Conservation (phyloP, 1,140 invertebrate species). For the Oreohelix idahoensis region DNA sequence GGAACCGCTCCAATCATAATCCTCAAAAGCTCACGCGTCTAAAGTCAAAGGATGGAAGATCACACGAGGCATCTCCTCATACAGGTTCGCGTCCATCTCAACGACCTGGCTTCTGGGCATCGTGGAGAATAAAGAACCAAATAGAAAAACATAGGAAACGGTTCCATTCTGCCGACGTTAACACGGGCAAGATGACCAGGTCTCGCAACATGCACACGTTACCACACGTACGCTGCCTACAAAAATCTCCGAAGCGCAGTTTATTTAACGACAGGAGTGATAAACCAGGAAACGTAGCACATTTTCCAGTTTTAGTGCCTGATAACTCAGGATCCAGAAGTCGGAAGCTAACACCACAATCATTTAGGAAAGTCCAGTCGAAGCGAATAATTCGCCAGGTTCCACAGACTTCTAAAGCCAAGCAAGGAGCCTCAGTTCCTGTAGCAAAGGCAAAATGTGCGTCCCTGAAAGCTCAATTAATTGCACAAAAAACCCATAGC, state of each 20-base stretch:
- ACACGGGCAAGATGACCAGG: not conserved
- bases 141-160: conserved; percentile 24
- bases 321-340: not conserved
- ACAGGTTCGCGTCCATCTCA: not conserved
- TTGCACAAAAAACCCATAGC: not conserved
- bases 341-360: not conserved
- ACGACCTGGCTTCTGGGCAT: conserved; percentile 3
- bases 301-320: not conserved
- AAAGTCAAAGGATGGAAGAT: not conserved
- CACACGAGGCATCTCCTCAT: not conserved
- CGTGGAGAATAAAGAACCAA: conserved; percentile 18
- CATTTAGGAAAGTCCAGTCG: not conserved
- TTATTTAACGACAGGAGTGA: not conserved
- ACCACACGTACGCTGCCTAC: not conserved
- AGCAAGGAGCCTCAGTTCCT: not conserved
- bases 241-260: not conserved
- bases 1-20: not conserved
- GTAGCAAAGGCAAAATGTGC: not conserved
- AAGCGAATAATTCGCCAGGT: not conserved
- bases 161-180: not conserved
- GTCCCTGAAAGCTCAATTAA: not conserved
- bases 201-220: not conserved
- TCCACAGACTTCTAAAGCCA: not conserved
- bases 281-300: not conserved
- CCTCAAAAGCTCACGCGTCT: not conserved